Evolutionary conservation across 2,113 vertebrate genomes (phyloP).

Genomic region (Coregonus clupeaformis): DNA sequence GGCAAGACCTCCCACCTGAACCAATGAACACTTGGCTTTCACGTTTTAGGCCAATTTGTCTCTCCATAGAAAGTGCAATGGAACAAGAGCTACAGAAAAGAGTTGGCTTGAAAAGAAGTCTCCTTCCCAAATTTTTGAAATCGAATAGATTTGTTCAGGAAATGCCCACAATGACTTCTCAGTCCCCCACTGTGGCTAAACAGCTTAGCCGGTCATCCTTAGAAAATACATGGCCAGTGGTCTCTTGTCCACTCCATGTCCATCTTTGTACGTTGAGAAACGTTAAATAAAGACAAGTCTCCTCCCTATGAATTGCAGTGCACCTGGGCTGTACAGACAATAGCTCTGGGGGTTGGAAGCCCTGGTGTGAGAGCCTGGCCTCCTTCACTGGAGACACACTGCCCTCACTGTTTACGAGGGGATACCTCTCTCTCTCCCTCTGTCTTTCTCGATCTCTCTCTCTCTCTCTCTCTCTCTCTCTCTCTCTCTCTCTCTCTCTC

Average conservation of each 20-base stretch:
- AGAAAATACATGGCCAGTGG: conserved; percentile 36
- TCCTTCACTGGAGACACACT: conserved; percentile 50
- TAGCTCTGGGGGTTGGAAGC: conserved; percentile 58
- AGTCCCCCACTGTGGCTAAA: conserved; percentile 33
- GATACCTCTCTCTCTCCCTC: conserved; percentile 26
- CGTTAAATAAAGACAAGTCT: conserved; percentile 55
- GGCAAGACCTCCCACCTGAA: conserved; percentile 69
- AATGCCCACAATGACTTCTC: conserved; percentile 42
- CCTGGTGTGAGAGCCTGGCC: conserved; percentile 49
- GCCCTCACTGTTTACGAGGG: conserved; percentile 36
- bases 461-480: conserved; percentile 41
- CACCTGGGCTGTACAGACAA: conserved; percentile 74
- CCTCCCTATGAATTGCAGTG: conserved; percentile 60
- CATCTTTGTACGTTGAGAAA: conserved; percentile 39
- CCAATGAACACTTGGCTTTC: conserved; percentile 33
- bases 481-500: conserved; percentile 23
- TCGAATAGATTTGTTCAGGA: conserved; percentile 24
- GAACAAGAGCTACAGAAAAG: conserved; percentile 29
- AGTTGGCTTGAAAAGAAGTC: neutral
- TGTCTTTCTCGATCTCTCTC: conserved; percentile 38
- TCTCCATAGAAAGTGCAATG: conserved; percentile 28
- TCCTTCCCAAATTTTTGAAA: neutral
- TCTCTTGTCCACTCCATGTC: conserved; percentile 53
- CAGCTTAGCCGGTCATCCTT: conserved; percentile 25
- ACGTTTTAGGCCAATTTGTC: conserved; percentile 44